Evolutionary conservation across 1,140 invertebrate genomes (phyloP), one percentile per base, ranked within the genome.

Genomic region (Hyposmocoma kahamanoa): DNA sequence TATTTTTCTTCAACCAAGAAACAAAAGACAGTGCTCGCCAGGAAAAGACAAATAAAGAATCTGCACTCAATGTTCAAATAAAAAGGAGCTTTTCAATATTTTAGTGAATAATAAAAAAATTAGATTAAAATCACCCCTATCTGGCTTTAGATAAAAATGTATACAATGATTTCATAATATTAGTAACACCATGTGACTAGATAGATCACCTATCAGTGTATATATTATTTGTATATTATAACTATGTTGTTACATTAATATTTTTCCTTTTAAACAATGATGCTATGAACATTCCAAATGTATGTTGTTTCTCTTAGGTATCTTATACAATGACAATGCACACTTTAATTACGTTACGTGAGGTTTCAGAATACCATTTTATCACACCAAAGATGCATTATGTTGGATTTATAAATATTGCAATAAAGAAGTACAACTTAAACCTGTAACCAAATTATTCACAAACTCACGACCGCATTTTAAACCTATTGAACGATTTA

Each of bases 61-160:
- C 72, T 71, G 80, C 82, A 85, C 82, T 79, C 77, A 81, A 85
- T 85, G 82, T 85, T 85, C 82, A 85, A 85, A 85, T 84, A 71
- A 81, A 81, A 83, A 85, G 71, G 80, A 85, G 82, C 82, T 85
- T 85, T 24, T 82, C 82, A 82, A 85, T 65, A 73, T 82, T 81
- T 82, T 85, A 85, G 80, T 81, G 62, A 81, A 84, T 84, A 84
- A 55, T 64, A 75, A 69, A n/a, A n/a, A 83, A 75, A 67, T 82
- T 82, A 83, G 77, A 60, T 59, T 81, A 83, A 81, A 73, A 66
- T 58, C 62, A 67, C 75, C 70, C 78, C 72, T 72, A 72, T 65
- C 77, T 81, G 80, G 80, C 80, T 84, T 84, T 84, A 85, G 80
- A 78, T 84, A 85, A n/a, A n/a, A 84, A 75, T 77, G 78, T 85